Evolutionary conservation across 1,140 invertebrate genomes (phyloP), one percentile per base, ranked within the genome.

Genomic region (Sycophila sp.): DNA sequence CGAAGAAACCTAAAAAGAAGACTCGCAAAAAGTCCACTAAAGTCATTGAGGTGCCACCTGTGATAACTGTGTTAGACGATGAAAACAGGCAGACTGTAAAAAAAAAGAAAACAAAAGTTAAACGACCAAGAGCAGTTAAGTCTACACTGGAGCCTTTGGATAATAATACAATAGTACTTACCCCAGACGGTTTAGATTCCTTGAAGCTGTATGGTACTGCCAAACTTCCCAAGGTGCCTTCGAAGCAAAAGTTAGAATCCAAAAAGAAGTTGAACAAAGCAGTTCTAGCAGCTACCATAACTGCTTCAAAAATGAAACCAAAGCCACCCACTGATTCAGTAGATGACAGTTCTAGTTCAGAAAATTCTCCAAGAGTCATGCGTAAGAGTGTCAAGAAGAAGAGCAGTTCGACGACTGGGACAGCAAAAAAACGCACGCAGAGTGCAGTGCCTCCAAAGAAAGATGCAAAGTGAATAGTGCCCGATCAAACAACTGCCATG

Each of bases 221-320:
- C 49, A 76, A 77, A 71, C 63, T 73, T 69, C 73, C 82, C 75
- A 78, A 85, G 77, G 42, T 71, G 62, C 78, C 86, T 67, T 79
- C 71, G 26, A 85, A 81, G 75, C 76, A 82, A 71, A 82, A 79
- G 13, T 68, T 64, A 24, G 80, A 83, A 6, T 71, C 81, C 42
- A 87, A 84, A 66, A 84, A 79, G 71, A 87, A 87, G 69, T 90
- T 91, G 73, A 87, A 87, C 75, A 90, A 90, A 75, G 82, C 87
- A 68, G 88, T 88, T 40, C 6, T 56, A 7, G 32, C 67, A 15
- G 26, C 68, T 13, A 60, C 72, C 0, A 22, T 62, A n/a, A 36
- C 60, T 17, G 59, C 59, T 22, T 22, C 77, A 24, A 80, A 80
- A 45, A 77, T 75, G 55, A 80, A 82, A 77, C 73, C 64, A 19